Evolutionary conservation across 64 coral and sea anemone species (phyloP).

Genomic region (Catalaphyllia jardinei): DNA sequence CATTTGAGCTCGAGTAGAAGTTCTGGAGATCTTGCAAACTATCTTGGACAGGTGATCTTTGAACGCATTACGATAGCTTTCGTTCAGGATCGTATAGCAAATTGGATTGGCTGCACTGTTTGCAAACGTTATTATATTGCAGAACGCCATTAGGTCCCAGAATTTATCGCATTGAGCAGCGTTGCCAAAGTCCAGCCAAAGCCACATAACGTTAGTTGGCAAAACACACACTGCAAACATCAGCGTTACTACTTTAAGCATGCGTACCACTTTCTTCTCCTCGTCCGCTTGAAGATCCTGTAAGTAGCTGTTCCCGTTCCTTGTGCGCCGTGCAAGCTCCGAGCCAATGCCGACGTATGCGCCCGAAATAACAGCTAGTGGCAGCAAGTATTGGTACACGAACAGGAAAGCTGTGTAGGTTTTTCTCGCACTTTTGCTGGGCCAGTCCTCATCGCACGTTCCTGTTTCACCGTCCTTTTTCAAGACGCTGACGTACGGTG

Average conservation of each 20-base stretch:
- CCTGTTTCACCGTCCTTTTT: not conserved
- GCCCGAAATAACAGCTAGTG: slow-evolving; percentile 42
- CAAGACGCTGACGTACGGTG: slow-evolving; percentile 51
- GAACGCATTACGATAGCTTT: slow-evolving; percentile 45
- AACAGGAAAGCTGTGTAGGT: slow-evolving; percentile 53
- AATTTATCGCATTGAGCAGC: slow-evolving; percentile 35
- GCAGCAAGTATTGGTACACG: slow-evolving; percentile 63
- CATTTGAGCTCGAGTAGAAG: not conserved
- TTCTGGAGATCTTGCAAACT: not conserved
- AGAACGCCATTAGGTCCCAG: slow-evolving; percentile 53
- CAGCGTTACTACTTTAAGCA: slow-evolving; percentile 61
- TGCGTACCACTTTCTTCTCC: slow-evolving; percentile 53
- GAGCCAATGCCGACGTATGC: slow-evolving; percentile 54
- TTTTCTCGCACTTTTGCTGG: slow-evolving; percentile 13
- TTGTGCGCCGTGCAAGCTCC: slow-evolving; percentile 46
- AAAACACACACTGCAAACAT: slow-evolving; percentile 56
- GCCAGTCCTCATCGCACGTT: slow-evolving; percentile 53
- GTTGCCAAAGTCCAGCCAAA: slow-evolving; percentile 64
- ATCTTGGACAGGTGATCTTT: slow-evolving; percentile 31
- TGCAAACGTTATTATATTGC: slow-evolving; percentile 57
- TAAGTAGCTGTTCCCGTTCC: slow-evolving; percentile 7
- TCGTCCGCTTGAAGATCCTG: slow-evolving; percentile 44
- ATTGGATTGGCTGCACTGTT: slow-evolving; percentile 71
- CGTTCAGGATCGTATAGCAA: slow-evolving; percentile 61
- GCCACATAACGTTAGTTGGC: slow-evolving; percentile 67